Percentiles rank a stretch among this genome's conserved stretches.
Conservation (phyloP, 2,113 vertebrate genomes). For the Mobula hypostoma region DNA sequence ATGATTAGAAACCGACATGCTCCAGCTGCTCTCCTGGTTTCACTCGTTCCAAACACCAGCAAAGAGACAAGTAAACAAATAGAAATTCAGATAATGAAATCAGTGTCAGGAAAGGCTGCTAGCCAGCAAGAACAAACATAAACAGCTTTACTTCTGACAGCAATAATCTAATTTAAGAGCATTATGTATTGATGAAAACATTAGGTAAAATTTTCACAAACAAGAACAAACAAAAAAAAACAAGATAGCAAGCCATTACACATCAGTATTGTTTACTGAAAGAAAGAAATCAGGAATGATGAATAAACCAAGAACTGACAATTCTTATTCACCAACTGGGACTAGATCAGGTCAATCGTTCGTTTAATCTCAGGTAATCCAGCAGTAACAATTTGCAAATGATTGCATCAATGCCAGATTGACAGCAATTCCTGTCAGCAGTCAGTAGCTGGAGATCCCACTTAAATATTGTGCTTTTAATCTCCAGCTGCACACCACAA, state of each 20-base stretch:
- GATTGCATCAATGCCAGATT: background rate
- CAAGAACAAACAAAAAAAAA: background rate
- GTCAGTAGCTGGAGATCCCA: background rate
- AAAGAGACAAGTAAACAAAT: background rate
- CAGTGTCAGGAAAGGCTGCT: background rate
- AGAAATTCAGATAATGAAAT: background rate
- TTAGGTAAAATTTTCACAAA: background rate
- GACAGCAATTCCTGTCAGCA: background rate
- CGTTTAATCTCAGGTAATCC: slow-evolving; percentile 19
- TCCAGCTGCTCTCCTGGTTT: background rate
- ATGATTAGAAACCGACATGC: background rate
- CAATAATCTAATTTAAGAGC: slow-evolving; percentile 9
- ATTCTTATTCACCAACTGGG: background rate
- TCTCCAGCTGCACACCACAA: background rate
- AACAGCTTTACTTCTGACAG: background rate
- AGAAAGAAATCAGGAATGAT: background rate
- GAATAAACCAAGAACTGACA: background rate
- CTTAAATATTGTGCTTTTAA: background rate
- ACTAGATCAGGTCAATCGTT: background rate
- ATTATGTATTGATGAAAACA: background rate
- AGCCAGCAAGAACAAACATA: slow-evolving; percentile 2
- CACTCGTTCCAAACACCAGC: background rate
- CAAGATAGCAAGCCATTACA: background rate
- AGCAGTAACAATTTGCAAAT: background rate
- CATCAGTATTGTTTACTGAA: background rate